Conservation (phyloP, 2,113 vertebrate genomes). For the Myrmecophaga tridactyla region DNA sequence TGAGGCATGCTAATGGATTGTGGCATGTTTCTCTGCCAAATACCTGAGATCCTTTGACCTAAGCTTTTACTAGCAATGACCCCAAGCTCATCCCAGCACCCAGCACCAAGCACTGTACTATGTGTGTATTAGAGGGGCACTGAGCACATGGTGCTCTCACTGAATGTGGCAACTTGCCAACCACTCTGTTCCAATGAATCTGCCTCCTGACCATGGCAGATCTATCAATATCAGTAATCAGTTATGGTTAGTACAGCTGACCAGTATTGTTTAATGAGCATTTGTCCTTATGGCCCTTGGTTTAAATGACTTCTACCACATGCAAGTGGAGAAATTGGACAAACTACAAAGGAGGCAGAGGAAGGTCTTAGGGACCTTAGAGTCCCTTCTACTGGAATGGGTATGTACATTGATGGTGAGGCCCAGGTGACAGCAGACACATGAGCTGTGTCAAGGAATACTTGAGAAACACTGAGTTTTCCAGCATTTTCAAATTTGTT, state of each 20-base stretch:
- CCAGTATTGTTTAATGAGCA: not conserved
- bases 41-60: not conserved
- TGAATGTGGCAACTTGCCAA: not conserved
- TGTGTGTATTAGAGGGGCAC: not conserved
- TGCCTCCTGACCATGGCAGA: slow-evolving; percentile 33
- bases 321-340: not conserved
- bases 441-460: not conserved
- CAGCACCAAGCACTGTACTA: not conserved
- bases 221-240: slow-evolving; percentile 47
- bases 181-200: not conserved
- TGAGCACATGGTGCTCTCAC: not conserved
- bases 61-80: not conserved
- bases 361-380: not conserved
- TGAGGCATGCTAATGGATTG: not conserved
- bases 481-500: not conserved
- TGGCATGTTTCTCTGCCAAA: not conserved
- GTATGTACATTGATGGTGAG: not conserved
- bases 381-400: not conserved
- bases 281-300: not conserved
- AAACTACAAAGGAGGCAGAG: not conserved
- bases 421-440: not conserved
- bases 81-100: not conserved
- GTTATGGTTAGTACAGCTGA: slow-evolving; percentile 40
- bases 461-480: not conserved
- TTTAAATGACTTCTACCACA: slow-evolving; percentile 50